Evolutionary conservation across 2,888 invertebrate species (phyloP), one percentile per base, ranked within the genome.

Genomic region (Mechanitis messenoides): DNA sequence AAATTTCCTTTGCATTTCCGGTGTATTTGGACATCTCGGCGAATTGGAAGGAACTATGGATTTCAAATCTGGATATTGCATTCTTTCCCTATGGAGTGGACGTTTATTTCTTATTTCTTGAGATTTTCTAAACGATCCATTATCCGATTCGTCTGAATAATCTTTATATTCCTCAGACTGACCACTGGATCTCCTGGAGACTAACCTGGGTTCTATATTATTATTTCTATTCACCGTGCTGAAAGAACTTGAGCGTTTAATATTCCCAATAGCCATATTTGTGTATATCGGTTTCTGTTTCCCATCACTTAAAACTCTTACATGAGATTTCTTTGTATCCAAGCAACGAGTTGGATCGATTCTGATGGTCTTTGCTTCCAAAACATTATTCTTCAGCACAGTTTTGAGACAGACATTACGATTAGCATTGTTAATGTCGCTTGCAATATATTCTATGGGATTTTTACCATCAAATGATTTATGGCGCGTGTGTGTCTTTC

Each of bases 171-270:
- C 83, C 4, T 86, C 86, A 0, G 84, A 83, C 53, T 87, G 82
- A 0, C 85, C 84, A 55, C 83, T 85, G 0, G 83, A 83, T 54
- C 87, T 71, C 58, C 88, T 74, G 0, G 80, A 79, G 0, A 68
- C 74, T 6, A 83, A 64, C 62, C 83, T 77, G 0, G 72, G 73
- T 33, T 89, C 88, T 3, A 88, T 68, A 55, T 82, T 90, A 58
- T 87, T 87, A 65, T 87, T 86, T 71, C 83, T 83, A 71, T 88
- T 81, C 74, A 93, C 91, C 2, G 87, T 88, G 64, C 80, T 90
- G 74, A 94, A 94, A 9, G 94, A 94, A 73, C 93, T 94, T 3
- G 94, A 94, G 31, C 94, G 89, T 72, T 92, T 91, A 62, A 94
- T 92, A 0, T 80, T 69, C 0, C 84, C 84, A 56, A 87, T 85